Conservation (phyloP, 2,113 vertebrate genomes). For the Scatophagus argus region DNA sequence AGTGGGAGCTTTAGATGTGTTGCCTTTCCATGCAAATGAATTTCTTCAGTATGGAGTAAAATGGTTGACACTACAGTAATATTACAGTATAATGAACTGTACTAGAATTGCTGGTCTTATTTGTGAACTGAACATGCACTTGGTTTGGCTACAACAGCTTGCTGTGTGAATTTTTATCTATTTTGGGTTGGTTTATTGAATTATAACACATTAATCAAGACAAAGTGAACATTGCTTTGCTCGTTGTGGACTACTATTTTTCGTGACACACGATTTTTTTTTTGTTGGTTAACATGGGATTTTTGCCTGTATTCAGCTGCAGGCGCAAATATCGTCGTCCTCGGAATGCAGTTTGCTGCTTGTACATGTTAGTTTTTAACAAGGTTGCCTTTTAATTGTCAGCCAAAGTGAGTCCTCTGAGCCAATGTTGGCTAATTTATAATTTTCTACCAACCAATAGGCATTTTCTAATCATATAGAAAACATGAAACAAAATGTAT, state of each 20-base stretch:
- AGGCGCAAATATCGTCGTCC: neutral
- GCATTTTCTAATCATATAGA: neutral
- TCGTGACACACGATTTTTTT: neutral
- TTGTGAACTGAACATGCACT: neutral
- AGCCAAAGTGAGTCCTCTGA: neutral
- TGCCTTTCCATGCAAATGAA: neutral
- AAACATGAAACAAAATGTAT: neutral
- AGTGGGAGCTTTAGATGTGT: constrained; percentile 2
- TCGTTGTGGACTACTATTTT: neutral
- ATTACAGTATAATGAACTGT: neutral
- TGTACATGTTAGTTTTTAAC: neutral
- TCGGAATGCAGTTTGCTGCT: neutral
- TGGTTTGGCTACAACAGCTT: neutral
- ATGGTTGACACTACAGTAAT: neutral
- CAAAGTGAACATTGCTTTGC: neutral
- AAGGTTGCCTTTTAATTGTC: neutral
- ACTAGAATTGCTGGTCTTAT: constrained; percentile 10
- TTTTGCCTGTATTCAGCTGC: neutral
- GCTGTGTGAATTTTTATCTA: neutral
- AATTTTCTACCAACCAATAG: neutral
- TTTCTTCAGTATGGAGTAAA: neutral
- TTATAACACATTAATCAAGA: too few species aligned
- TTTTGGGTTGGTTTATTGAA: too few species aligned
- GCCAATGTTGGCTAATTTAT: neutral
- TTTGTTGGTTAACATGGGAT: neutral